These are phyloP conservation scores for Drosophila subquinaria DNA, from an alignment of 2,888 invertebrate genomes.

Conservation along the genomic window DNA sequence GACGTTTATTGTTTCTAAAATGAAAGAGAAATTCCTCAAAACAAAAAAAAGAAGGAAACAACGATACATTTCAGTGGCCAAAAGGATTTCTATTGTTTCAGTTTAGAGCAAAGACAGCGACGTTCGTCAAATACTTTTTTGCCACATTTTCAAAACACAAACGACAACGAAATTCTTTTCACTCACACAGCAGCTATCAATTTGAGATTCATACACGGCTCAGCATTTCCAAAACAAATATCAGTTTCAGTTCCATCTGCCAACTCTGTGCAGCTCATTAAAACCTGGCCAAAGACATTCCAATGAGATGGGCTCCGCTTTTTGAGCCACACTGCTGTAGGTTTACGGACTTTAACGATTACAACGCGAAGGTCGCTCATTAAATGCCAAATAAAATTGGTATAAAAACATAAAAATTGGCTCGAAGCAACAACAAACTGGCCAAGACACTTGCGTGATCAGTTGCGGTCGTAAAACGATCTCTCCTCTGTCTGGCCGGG, in stretches of 20 bases:
- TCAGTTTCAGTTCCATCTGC: constrained; percentile 9
- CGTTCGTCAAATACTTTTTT: constrained; percentile 62
- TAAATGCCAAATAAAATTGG: constrained; percentile 81
- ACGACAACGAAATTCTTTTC: constrained; percentile 64
- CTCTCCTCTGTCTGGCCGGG: neutral
- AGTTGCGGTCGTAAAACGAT: constrained; percentile 57
- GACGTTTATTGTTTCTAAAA: constrained; percentile 73
- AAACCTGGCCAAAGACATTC: constrained; percentile 73
- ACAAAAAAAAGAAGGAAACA: constrained; percentile 11
- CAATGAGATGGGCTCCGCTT: constrained; percentile 30
- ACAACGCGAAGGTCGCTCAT: constrained; percentile 81
- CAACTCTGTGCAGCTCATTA: constrained; percentile 64
- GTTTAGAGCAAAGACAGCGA: constrained; percentile 29
- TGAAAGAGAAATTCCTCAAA: constrained; percentile 72
- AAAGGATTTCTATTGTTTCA: constrained; percentile 80
- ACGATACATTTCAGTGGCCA: constrained; percentile 58
- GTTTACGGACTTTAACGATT: constrained; percentile 74
- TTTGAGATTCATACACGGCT: constrained; percentile 4
- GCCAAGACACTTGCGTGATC: constrained; percentile 72
- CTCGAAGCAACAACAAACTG: constrained; percentile 49
- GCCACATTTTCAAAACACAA: constrained; percentile 27
- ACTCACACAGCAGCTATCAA: constrained; percentile 46
- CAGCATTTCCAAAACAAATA: constrained; percentile 65
- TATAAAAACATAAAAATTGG: constrained; percentile 71
- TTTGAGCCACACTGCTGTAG: constrained; percentile 62